These are phyloP conservation scores for Saguinus midas DNA, from an alignment of 2,113 vertebrate species.

Conservation along the genomic window DNA sequence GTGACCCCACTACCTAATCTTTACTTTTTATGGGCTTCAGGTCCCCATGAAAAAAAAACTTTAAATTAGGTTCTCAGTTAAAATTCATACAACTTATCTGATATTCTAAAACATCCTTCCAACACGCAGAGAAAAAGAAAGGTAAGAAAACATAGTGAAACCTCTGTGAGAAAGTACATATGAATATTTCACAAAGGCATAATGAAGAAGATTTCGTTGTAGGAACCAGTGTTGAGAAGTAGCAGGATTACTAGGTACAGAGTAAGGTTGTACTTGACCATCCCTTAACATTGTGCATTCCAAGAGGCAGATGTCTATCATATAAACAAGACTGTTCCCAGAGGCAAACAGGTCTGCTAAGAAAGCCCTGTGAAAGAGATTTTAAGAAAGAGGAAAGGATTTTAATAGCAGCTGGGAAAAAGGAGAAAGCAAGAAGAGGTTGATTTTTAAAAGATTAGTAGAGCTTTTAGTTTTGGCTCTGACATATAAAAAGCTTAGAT, in stretches of 20 bases:
- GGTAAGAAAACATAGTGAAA: background rate
- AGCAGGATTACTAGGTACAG: background rate
- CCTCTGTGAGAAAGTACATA: background rate
- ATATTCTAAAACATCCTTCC: background rate
- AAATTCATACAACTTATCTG: background rate
- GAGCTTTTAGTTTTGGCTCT: background rate
- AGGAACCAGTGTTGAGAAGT: background rate
- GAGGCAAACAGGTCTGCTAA: background rate
- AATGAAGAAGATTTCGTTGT: background rate
- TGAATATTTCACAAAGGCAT: background rate
- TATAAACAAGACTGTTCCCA: background rate
- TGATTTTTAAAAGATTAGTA: conserved; percentile 30
- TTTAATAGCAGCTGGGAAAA: background rate
- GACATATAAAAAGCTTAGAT: background rate
- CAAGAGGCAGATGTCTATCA: background rate
- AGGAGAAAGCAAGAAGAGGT: background rate
- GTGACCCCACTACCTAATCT: background rate
- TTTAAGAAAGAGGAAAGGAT: background rate
- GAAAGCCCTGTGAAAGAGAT: background rate
- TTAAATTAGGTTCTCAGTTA: background rate
- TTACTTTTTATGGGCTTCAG: background rate
- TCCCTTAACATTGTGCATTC: background rate
- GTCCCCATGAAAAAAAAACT: background rate
- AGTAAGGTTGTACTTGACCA: background rate
- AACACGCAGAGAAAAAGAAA: background rate